Conservation (phyloP, 2,888 invertebrate species). For the Reticulitermes lucifugus region DNA sequence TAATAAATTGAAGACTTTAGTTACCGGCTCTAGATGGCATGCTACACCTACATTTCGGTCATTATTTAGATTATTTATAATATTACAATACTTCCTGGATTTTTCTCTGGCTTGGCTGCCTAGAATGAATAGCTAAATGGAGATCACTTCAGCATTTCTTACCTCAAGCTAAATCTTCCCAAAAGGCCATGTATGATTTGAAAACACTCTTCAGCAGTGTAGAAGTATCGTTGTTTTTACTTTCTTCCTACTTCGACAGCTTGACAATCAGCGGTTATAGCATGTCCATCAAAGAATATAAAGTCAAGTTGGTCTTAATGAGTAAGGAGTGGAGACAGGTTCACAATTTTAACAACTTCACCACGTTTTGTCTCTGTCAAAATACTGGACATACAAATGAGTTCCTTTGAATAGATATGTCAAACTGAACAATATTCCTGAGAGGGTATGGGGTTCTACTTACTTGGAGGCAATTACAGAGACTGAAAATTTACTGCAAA, state of each 20-base stretch:
- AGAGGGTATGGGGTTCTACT: not conserved
- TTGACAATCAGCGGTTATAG: slow-evolving; percentile 49
- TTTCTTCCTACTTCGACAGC: slow-evolving; percentile 34
- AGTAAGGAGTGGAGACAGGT: not conserved
- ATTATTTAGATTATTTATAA: slow-evolving; percentile 33
- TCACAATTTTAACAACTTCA: not conserved
- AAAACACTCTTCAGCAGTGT: slow-evolving; percentile 29
- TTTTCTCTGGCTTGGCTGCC: slow-evolving; percentile 43
- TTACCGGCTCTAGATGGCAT: slow-evolving; percentile 49
- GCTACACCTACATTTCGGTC: slow-evolving; percentile 48
- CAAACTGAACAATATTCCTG: not conserved
- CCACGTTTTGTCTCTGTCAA: not conserved
- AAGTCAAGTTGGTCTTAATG: not conserved
- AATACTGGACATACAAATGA: not conserved
- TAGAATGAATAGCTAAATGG: slow-evolving; percentile 48
- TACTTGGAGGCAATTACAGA: not conserved
- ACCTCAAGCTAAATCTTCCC: slow-evolving; percentile 41
- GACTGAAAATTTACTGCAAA: slow-evolving; percentile 20
- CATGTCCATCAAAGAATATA: slow-evolving; percentile 52
- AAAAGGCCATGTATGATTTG: slow-evolving; percentile 41
- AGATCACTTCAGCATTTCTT: slow-evolving; percentile 43
- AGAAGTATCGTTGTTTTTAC: slow-evolving; percentile 47
- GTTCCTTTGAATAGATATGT: not conserved
- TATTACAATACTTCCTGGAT: slow-evolving; percentile 44
- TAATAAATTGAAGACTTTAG: slow-evolving; percentile 47